These are phyloP conservation scores for Pedetes capensis DNA, from an alignment of 2,113 vertebrate species.

Conservation along the genomic window DNA sequence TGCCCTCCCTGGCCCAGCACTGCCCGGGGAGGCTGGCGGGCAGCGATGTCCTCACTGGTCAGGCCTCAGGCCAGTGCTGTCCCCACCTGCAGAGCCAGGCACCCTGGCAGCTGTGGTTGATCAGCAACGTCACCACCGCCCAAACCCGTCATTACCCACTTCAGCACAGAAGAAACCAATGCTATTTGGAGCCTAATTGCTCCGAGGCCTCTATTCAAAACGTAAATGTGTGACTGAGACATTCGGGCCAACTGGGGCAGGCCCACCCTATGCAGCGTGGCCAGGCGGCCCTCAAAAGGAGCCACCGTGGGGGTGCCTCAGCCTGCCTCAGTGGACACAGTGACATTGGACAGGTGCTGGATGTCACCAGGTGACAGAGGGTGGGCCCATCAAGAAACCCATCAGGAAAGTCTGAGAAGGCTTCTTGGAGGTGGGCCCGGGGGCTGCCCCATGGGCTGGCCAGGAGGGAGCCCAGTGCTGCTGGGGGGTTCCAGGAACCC, in stretches of 20 bases:
- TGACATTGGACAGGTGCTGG: neutral
- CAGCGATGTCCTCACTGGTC: neutral
- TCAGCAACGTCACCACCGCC: neutral
- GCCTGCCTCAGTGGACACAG: too few species aligned
- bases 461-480: neutral
- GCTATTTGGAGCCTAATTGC: conserved; percentile 19
- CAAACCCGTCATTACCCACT: neutral
- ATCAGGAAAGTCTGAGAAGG: neutral
- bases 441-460: neutral
- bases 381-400: neutral
- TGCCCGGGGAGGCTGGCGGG: neutral
- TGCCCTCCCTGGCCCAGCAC: neutral
- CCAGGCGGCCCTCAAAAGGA: neutral
- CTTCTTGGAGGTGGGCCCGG: neutral
- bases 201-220: conserved; percentile 39
- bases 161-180: neutral
- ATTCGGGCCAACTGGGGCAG: neutral
- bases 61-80: neutral
- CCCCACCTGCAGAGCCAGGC: neutral
- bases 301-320: too few species aligned
- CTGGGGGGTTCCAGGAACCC: neutral
- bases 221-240: neutral
- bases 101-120: neutral
- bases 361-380: neutral
- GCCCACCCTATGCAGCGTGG: neutral